Conservation (phyloP, 2,888 invertebrate species). For the Zygaena filipendulae region DNA sequence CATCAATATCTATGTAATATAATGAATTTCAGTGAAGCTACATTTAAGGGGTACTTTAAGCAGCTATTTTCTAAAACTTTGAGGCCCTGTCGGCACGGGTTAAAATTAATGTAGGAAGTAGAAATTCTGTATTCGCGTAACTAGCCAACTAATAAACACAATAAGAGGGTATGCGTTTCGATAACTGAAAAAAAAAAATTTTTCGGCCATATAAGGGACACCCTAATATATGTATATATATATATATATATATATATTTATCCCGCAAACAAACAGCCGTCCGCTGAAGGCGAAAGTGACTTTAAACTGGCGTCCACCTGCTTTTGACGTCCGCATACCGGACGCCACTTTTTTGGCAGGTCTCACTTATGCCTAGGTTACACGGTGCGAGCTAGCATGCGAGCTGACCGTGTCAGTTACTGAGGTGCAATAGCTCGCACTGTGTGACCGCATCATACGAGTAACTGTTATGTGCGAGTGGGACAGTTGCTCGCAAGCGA, state of each 20-base stretch:
- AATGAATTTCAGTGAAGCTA: too few species aligned
- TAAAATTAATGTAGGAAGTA: slow-evolving; percentile 4
- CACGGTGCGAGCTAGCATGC: slow-evolving; percentile 8
- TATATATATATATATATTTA: not conserved
- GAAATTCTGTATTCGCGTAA: slow-evolving; percentile 7
- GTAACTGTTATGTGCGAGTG: slow-evolving; percentile 13
- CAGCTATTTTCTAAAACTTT: slow-evolving; percentile 6
- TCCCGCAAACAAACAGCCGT: not conserved
- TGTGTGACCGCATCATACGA: slow-evolving; percentile 11
- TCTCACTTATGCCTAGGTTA: not conserved
- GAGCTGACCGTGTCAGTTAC: slow-evolving; percentile 6
- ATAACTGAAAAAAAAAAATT: slow-evolving; percentile 7
- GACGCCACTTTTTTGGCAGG: not conserved
- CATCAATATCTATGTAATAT: too few species aligned
- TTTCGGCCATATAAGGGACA: slow-evolving; percentile 10
- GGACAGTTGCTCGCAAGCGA: slow-evolving; percentile 13
- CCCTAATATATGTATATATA: slow-evolving; percentile 5
- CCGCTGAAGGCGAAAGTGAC: slow-evolving; percentile 9
- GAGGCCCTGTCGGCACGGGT: slow-evolving; percentile 10
- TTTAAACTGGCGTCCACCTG: slow-evolving; percentile 10
- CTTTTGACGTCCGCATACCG: not conserved
- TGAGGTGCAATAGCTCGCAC: slow-evolving; percentile 4
- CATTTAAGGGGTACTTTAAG: too few species aligned
- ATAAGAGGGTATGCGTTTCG: slow-evolving; percentile 9
- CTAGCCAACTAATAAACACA: slow-evolving; percentile 3